Evolutionary conservation across 2,888 invertebrate genomes (phyloP), one percentile per base, ranked within the genome.

Genomic region (Sipunculus nudus): DNA sequence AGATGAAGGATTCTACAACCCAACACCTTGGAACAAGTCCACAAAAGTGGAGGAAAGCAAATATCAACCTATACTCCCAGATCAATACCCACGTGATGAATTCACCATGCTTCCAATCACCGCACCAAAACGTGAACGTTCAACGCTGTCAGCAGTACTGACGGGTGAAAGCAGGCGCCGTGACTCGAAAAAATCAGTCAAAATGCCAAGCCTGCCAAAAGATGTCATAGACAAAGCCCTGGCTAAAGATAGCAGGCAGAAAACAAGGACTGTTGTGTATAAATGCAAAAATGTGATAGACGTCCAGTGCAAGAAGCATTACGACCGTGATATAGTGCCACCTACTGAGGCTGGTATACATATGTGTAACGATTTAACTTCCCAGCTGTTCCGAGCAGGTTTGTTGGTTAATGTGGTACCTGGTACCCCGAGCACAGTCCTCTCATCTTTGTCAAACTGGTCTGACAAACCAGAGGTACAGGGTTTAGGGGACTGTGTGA

Each of bases 1-100:
- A 21, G 5, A 6, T 32, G 21, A n/a, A 23, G 35, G 21, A 19
- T 58, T 49, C 23, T 63, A 55, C 6, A 75, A 76, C 59, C 70
- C 71, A 16, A 65, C 68, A n/a, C 29, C 45, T 13, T 79, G 78
- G 78, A 77, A 73, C 53, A 68, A 74, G 16, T 77, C 78, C 3
- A 67, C 79, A 5, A 76, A 79, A 43, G 66, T 72, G 3, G 60
- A 63, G 13, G 64, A 66, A 10, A 72, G 67, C n/a, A 68, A 70
- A 2, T 81, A 80, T 43, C 55, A 73, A 2, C 63, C 75, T 3
- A 72, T 74, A 41, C 68, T 82, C 13, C 66, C 63, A 6, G 83
- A 83, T 61, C 75, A 78, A 39, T 83, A 78, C 53, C 83, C 83
- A 0, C 61, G 80, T 13, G 81, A 83, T 67, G 75, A 75, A 40